Evolutionary conservation across 2,888 invertebrate species (phyloP), one percentile per base, ranked within the genome.

Genomic region (Autographa pulchrina): DNA sequence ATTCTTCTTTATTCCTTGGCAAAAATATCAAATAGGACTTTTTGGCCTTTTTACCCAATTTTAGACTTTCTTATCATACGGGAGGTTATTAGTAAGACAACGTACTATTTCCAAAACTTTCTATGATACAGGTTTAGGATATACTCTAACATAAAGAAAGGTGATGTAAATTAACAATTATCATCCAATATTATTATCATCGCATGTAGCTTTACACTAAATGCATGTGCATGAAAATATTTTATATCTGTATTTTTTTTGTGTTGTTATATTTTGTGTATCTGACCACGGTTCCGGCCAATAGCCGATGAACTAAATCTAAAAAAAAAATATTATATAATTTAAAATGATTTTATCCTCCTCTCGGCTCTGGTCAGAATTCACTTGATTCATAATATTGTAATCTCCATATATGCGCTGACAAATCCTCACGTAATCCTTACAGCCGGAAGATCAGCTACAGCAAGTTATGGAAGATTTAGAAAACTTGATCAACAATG

Each of bases 401-500:
- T 6, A 13, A 11, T 54, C 3, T 7, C n/a, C n/a, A 7, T 18
- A 8, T 1, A 7, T n/a, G 16, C 5, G 4, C 52, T 54, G 20
- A 25, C 20, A 56, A 11, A 25, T 63, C 60, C 35, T 8, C 54
- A 38, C 31, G 63, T 11, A 32, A 54, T 59, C 13, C 65, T 88
- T 89, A 20, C 87, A 94, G 95, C 91, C 92, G 0, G 88, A 91
- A 38, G 89, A 94, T 32, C 91, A 94, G 71, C 78, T 95, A 8
- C 84, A 90, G 48, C 89, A 92, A 70, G 93, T 95, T 11, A 78
- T 96, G 62, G 77, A 87, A 0, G 88, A 92, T 20, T 78, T 96
- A 74, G 91, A 91, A 41, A 65, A 76, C 0, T 77, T 95, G 2
- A 74, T 94, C 25, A 86, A 89, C 32, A 88, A 91, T 56, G 83